Percentiles rank a stretch among this genome's conserved stretches.
These are phyloP conservation scores for Stenodema calcarata DNA, from an alignment of 2,888 invertebrate genomes.

Conservation along the genomic window DNA sequence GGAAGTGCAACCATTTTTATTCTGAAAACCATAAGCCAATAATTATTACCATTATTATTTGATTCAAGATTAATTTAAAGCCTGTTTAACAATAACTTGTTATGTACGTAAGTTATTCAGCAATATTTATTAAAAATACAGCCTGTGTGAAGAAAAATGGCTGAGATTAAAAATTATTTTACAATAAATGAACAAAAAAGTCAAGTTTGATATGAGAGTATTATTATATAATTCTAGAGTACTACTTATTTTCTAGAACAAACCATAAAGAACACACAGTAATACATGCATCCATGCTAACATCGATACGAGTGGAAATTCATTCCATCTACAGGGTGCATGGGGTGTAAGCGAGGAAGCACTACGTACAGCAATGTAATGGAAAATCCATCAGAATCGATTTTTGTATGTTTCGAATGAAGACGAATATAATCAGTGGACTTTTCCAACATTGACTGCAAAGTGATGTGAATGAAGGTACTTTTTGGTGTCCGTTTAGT, in stretches of 20 bases:
- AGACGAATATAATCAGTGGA: neutral
- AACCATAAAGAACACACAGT: neutral
- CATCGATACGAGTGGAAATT: neutral
- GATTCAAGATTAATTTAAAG: no score
- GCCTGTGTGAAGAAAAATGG: neutral
- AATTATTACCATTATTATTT: no score
- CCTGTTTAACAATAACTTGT: neutral
- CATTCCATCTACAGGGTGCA: neutral
- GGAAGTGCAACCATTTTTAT: no score
- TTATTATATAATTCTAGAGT: neutral
- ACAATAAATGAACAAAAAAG: neutral
- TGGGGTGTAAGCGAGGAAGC: neutral
- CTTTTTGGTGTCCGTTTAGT: neutral
- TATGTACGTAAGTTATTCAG: neutral
- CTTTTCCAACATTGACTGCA: neutral
- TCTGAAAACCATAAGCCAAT: no score
- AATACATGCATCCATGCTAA: neutral
- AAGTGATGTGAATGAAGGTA: neutral
- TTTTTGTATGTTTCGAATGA: neutral
- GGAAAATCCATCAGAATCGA: neutral
- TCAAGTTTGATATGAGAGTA: neutral
- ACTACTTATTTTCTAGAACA: neutral
- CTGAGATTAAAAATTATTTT: neutral
- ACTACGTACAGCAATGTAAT: neutral
- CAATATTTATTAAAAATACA: neutral